Base-by-base conservation (phyloP, 2,113 vertebrate genomes). In the Dissostichus mawsoni region DNA sequence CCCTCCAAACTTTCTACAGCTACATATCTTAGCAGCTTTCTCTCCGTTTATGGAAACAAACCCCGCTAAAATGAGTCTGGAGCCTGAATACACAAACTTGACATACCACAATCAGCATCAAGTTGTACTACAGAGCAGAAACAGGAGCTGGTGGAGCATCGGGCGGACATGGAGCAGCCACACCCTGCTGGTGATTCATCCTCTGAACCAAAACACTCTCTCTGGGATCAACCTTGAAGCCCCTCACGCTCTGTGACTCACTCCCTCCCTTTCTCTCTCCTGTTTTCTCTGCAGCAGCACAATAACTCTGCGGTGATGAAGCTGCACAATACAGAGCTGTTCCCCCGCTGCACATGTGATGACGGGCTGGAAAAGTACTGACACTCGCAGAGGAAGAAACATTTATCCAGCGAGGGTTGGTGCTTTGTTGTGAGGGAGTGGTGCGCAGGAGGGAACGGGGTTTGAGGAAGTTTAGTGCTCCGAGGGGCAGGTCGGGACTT, bases 171-270 rank as follows among this genome's bases (percentile, higher is more conserved):
- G 13, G 62, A 61, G 68, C 29, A 45, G 73, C 85, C 88, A 89
- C 84, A 90, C 89, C 89, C 90, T 84, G 62, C 80, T 85, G 75
- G 53, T 89, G 91, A 92, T 53, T 93, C 87, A 92, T 85, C 85
- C 47, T 53, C 65, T 58, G 53, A 48, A 61, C 73, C 65, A 82
- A 89, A 91, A 89, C 82, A 83, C 77, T 72, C 74, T 71, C 68
- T 71, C 29, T 81, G 82, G 81, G 72, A 81, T 80, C 82, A 87
- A 83, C 78, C 78, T 84, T 92, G 52, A 81, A 89, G 78, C 53
- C 71, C 82, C 68, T 74, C 74, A 74, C 72, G 66, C 73, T 64
- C 70, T 73, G 45, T 91, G 92, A 93, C 91, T 94, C 90, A 92
- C 76, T 84, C 57, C 45, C 52, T 59, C 70, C 72, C 63, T 70